A percentile compares a stretch with the other conserved stretches of the same genome.
phyloP scores from a whole-genome alignment of 1,140 invertebrate genomes.

The Zaprionus africanus region DNA sequence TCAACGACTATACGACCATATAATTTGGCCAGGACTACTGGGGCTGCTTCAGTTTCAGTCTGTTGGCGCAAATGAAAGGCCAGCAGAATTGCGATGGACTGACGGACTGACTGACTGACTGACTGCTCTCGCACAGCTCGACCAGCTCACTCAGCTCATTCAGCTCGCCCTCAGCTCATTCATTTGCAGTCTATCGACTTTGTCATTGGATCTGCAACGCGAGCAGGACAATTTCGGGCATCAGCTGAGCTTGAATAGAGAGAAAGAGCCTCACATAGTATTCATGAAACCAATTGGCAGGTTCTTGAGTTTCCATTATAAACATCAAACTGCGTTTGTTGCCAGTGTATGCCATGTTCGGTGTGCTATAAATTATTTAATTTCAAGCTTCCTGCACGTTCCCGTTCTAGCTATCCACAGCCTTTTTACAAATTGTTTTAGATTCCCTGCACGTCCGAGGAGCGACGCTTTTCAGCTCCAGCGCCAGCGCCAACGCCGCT shows the following conservation, averaged over 20 bases:
- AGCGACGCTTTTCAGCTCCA: conserved; percentile 60
- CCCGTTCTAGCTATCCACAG: conserved; percentile 24
- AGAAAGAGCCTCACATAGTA: background rate
- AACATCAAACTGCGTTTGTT: background rate
- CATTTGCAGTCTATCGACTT: conserved; percentile 4
- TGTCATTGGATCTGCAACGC: conserved; percentile 1
- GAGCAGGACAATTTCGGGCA: background rate
- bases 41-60: conserved; percentile 16
- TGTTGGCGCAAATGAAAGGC: conserved; percentile 47
- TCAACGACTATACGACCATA: conserved; percentile 3
- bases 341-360: conserved; percentile 37
- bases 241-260: background rate
- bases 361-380: conserved; percentile 48
- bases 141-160: conserved; percentile 12
- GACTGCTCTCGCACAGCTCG: conserved; percentile 11
- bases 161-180: conserved; percentile 14
- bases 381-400: conserved; percentile 48
- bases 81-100: conserved; percentile 33
- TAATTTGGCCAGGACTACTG: conserved; percentile 39
- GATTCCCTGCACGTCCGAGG: conserved; percentile 54
- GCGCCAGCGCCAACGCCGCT: conserved; percentile 32
- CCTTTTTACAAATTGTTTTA: conserved; percentile 57
- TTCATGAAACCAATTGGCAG: background rate
- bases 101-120: conserved; percentile 26
- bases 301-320: background rate